These are phyloP conservation scores for Drosophila lacertosa DNA, from an alignment of 1,140 invertebrate genomes.

Conservation along the genomic window DNA sequence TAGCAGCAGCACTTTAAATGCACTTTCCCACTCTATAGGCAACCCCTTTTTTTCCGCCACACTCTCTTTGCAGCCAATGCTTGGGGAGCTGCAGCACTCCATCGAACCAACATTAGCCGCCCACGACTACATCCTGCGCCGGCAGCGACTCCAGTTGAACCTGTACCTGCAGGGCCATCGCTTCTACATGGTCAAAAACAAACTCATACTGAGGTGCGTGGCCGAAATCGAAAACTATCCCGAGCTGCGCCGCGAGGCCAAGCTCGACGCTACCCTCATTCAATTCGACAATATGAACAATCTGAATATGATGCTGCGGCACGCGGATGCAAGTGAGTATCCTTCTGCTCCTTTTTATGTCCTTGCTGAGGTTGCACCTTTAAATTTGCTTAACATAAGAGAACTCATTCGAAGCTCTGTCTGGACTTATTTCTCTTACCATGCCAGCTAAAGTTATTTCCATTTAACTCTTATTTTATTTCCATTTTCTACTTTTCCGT, in stretches of 20 bases:
- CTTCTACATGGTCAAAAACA: constrained; percentile 66
- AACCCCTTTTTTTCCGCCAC: too few relatives aligned
- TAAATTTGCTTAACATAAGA: too few relatives aligned
- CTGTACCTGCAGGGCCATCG: constrained; percentile 79
- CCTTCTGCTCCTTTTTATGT: background rate
- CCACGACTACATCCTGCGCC: constrained; percentile 76
- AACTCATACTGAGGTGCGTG: constrained; percentile 79
- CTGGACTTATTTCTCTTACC: too few relatives aligned
- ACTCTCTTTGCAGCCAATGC: constrained; percentile 56
- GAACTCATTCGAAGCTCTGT: too few relatives aligned
- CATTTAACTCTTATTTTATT: too few relatives aligned
- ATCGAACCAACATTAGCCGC: constrained; percentile 79
- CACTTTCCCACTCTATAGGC: background rate
- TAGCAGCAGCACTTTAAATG: background rate
- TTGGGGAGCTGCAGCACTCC: constrained; percentile 72
- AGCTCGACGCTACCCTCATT: constrained; percentile 64
- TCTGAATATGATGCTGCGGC: constrained; percentile 82
- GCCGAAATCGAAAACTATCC: constrained; percentile 83
- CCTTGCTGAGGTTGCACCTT: too few relatives aligned
- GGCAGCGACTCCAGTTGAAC: constrained; percentile 74
- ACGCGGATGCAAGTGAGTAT: constrained; percentile 66
- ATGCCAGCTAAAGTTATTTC: too few relatives aligned
- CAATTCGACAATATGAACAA: constrained; percentile 82
- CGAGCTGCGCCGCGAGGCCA: constrained; percentile 68
- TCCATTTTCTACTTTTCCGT: too few relatives aligned